Evolutionary conservation across 2,113 vertebrate species (phyloP).

Genomic region (Coreoperca whiteheadi): DNA sequence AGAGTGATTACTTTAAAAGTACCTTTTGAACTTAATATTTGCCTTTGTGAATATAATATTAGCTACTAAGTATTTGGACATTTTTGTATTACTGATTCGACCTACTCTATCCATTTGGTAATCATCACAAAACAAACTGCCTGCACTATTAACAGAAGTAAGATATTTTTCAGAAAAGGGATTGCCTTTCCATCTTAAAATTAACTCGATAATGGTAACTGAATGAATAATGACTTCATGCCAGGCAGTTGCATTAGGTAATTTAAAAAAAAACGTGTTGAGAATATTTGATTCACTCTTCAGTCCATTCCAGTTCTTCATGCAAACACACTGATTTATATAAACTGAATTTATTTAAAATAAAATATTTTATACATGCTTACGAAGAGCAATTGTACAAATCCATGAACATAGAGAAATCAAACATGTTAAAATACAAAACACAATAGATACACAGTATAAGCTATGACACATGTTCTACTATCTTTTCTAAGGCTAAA

Average conservation of each 20-base stretch:
- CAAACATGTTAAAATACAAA: slow-evolving; percentile 35
- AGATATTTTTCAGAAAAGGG: background rate
- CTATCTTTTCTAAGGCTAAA: slow-evolving; percentile 21
- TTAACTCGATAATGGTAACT: background rate
- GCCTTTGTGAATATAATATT: background rate
- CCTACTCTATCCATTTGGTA: background rate
- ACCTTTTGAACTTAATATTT: background rate
- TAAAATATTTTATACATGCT: slow-evolving; percentile 65
- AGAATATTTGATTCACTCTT: background rate
- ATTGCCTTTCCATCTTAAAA: background rate
- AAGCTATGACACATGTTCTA: background rate
- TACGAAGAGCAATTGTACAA: slow-evolving; percentile 56
- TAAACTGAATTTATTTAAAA: slow-evolving; percentile 52
- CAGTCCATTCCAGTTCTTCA: background rate
- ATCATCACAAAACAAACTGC: background rate
- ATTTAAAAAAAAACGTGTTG: background rate
- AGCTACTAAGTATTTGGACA: background rate
- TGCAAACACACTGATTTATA: slow-evolving; percentile 23
- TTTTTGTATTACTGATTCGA: background rate
- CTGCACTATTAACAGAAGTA: background rate
- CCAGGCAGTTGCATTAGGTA: background rate
- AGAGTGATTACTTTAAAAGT: background rate
- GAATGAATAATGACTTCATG: background rate
- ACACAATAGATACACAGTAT: slow-evolving; percentile 17
- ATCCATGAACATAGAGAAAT: slow-evolving; percentile 41